Percentiles rank a stretch among this genome's conserved stretches.
These are phyloP conservation scores for Ptilorrhoa leucosticta DNA, from an alignment of 2,113 vertebrate genomes.

Conservation along the genomic window DNA sequence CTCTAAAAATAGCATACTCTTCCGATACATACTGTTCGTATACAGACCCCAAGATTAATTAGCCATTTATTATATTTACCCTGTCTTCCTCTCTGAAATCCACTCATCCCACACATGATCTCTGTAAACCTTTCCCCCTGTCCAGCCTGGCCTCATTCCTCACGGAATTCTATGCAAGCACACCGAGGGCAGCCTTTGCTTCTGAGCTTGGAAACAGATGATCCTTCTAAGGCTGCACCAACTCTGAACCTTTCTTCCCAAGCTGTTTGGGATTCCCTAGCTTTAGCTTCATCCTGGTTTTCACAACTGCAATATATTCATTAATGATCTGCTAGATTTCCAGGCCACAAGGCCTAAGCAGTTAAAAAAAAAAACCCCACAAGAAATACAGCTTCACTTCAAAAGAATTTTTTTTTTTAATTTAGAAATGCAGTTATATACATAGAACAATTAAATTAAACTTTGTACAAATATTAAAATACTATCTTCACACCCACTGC, in stretches of 20 bases:
- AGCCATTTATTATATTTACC: background rate
- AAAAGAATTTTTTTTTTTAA: constrained; percentile 98
- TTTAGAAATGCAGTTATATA: constrained; percentile 99
- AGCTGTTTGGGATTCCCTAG: background rate
- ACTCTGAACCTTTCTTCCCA: background rate
- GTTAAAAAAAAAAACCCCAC: background rate
- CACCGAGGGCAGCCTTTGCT: background rate
- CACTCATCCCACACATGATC: background rate
- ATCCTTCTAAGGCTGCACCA: background rate
- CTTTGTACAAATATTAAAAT: constrained; percentile 99
- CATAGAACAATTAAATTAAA: constrained; percentile 99
- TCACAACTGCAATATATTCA: background rate
- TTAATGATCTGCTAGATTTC: background rate
- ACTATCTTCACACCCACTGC: constrained; percentile 98
- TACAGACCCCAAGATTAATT: background rate
- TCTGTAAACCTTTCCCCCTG: background rate
- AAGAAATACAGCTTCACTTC: constrained; percentile 67
- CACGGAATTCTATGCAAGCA: background rate
- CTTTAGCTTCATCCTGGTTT: background rate
- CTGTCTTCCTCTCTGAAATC: background rate
- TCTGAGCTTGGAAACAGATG: background rate
- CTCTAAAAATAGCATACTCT: background rate
- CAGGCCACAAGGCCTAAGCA: background rate
- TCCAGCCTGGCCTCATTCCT: background rate
- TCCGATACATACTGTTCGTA: background rate